Evolutionary conservation across 2,797 vertebrate genomes (phyloP).

Genomic region (Nyctibius grandis): DNA sequence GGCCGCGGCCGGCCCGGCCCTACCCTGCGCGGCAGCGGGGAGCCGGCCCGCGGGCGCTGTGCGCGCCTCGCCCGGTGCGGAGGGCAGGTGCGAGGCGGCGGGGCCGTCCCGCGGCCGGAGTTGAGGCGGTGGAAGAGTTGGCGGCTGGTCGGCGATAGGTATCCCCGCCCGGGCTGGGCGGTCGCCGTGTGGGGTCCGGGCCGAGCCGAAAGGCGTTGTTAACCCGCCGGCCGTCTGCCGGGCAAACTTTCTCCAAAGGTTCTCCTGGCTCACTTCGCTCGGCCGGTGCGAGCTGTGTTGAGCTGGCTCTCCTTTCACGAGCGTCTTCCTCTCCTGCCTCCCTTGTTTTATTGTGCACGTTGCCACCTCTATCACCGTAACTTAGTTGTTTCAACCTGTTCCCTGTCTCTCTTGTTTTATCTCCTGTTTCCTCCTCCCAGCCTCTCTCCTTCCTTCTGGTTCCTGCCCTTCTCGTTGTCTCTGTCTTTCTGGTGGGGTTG

Average conservation of each 20-base stretch:
- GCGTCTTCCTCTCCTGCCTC: neutral
- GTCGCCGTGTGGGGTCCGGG: neutral
- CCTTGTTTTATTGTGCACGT: neutral
- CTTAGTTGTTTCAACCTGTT: neutral
- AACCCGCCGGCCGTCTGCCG: neutral
- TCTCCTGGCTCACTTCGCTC: fast-evolving
- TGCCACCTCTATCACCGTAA: neutral
- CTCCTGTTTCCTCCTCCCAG: neutral
- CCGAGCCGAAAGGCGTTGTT: neutral
- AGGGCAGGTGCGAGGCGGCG: neutral
- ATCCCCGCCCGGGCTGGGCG: neutral
- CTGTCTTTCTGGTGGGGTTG: neutral
- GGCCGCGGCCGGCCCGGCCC: neutral
- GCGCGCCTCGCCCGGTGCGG: neutral
- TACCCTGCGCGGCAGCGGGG: neutral
- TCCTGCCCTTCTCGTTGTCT: neutral
- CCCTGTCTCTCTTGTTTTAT: neutral
- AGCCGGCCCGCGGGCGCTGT: neutral
- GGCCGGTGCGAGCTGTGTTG: neutral
- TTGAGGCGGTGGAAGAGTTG: neutral
- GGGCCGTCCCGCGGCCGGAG: neutral
- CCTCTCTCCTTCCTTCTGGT: neutral
- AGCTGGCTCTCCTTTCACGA: neutral
- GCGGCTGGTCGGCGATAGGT: neutral
- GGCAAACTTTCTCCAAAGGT: neutral